Base-by-base conservation (phyloP, 2,888 invertebrate species). In the Aquatica leii region DNA sequence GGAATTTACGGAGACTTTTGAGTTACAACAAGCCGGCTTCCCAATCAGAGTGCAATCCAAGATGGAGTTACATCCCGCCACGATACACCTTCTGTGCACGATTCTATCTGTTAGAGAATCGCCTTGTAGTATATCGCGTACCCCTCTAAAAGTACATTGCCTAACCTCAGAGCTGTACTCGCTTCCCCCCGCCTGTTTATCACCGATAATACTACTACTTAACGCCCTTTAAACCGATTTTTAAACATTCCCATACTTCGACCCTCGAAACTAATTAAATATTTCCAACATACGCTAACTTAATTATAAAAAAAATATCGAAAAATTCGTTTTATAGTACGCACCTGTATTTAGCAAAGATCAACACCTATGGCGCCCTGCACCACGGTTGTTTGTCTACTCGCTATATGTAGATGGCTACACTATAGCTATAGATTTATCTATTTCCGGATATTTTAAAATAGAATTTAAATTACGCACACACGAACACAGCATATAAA, bases 21-120 rank as follows among this genome's bases (percentile, higher is more conserved):
- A 84, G 82, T 84, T 83, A 82, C 84, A 84, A 82, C 84, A 83
- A 84, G 87, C 90, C 90, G 90, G 90, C 89, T 89, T 89, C 87
- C 86, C 83, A 86, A 85, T 75, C 75, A 78, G 86, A 87, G 85
- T 84, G 86, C 86, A 87, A 87, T 89, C 86, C 90, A 90, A 90
- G 89, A 90, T 90, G 90, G 90, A 90, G 88, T 88, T 87, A 87
- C 87, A 86, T 87, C 86, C 87, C 85, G 85, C 85, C 86, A 84
- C 83, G 83, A 81, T 81, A 82, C 82, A 83, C 82, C 82, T 81
- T 78, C 79, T 81, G 80, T 78, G 71, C 46, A 66, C 59, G 58
- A 53, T 59, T 62, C 68, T 69, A 70, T 72, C 69, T 68, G 66
- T 61, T 61, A 68, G 70, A 77, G 77, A 75, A 76, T 76, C 79